Conservation (phyloP, 2,113 vertebrate species). For the Gallinago undulata region DNA sequence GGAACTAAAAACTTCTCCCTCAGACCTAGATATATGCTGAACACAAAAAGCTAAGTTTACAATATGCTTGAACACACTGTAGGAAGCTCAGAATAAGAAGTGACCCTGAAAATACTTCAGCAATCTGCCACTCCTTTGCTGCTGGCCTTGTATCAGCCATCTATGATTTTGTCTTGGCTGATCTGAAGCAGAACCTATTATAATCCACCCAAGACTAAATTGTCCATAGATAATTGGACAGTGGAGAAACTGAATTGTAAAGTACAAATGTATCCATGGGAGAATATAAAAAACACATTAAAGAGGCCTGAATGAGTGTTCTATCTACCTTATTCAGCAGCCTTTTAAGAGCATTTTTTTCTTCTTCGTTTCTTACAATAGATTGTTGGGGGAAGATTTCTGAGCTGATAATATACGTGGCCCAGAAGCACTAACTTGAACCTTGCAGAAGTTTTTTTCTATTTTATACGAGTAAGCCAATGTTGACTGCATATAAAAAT, state of each 20-base stretch:
- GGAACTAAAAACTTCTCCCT: background rate
- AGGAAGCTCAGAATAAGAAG: background rate
- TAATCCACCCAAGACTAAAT: conserved; percentile 39
- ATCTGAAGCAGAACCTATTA: conserved; percentile 50
- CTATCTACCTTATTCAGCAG: background rate
- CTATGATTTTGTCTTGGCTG: conserved; percentile 4
- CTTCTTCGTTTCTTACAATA: background rate
- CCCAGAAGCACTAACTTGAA: background rate
- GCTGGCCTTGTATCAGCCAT: conserved; percentile 13
- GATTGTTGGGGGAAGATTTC: background rate
- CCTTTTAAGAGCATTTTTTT: background rate
- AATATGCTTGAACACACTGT: background rate
- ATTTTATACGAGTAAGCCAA: background rate
- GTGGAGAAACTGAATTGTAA: conserved; percentile 26
- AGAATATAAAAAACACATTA: background rate
- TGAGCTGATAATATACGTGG: background rate
- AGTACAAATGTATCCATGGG: conserved; percentile 9
- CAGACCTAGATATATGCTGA: background rate
- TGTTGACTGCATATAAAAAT: background rate
- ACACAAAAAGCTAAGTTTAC: background rate
- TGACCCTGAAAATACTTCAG: conserved; percentile 37
- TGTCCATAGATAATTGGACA: conserved; percentile 31
- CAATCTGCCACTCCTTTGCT: background rate
- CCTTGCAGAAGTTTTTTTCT: background rate
- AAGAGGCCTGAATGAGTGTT: background rate